Conservation (phyloP, 2,888 invertebrate species). For the Himalopsyche kuldschensis region DNA sequence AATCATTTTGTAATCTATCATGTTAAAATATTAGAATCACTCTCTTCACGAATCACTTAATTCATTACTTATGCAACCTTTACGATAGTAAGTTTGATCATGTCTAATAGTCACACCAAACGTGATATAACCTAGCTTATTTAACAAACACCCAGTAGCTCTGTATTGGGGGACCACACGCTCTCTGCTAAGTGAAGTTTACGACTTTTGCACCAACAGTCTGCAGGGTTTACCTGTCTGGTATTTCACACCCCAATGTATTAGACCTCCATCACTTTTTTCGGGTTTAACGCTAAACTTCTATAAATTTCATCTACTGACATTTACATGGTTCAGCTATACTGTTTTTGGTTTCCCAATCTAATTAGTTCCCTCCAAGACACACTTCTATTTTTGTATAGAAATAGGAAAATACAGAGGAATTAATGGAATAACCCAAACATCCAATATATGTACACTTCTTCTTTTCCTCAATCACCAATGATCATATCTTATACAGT, state of each 20-base stretch:
- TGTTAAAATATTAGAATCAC: too few species aligned
- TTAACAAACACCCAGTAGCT: not conserved
- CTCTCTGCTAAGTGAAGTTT: not conserved
- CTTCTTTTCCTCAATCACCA: too few species aligned
- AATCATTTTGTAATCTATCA: too few species aligned
- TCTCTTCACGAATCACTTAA: too few species aligned
- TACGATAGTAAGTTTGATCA: too few species aligned
- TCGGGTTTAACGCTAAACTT: not conserved
- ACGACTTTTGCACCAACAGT: not conserved
- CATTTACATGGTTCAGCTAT: not conserved
- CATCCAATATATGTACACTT: too few species aligned
- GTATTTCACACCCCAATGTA: not conserved
- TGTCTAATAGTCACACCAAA: too few species aligned
- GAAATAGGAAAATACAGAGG: too few species aligned
- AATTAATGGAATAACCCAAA: too few species aligned
- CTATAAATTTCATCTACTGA: not conserved
- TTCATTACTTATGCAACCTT: too few species aligned
- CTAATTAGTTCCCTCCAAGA: not conserved
- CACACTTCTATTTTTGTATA: not conserved
- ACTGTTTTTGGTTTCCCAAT: not conserved
- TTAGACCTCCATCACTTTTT: not conserved
- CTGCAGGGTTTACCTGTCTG: not conserved
- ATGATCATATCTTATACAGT: too few species aligned
- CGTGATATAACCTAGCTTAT: too few species aligned
- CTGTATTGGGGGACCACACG: not conserved